Evolutionary conservation across 2,797 vertebrate species (phyloP).

Genomic region (Rhabdomys pumilio): DNA sequence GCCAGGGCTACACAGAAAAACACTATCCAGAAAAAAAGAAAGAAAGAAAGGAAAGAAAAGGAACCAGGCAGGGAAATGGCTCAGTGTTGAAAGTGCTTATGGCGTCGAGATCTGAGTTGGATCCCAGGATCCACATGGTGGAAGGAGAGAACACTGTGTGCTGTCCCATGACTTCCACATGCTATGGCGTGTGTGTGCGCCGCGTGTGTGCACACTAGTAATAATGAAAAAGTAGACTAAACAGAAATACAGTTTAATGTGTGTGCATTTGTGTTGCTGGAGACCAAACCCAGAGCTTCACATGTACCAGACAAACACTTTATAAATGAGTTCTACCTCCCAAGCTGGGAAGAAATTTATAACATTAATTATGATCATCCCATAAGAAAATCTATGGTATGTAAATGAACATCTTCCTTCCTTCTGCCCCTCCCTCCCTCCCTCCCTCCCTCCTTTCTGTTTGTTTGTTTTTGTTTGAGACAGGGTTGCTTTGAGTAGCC

Average conservation of each 20-base stretch:
- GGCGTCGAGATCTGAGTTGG: neutral
- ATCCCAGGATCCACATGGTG: neutral
- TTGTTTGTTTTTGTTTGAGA: neutral
- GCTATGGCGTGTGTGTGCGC: too few relatives aligned
- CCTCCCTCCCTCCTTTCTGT: neutral
- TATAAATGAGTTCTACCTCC: neutral
- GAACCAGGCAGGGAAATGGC: neutral
- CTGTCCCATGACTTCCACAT: neutral
- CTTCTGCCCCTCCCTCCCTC: too few relatives aligned
- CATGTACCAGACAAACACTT: neutral
- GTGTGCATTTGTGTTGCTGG: neutral
- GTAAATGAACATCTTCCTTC: neutral
- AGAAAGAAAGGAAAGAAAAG: neutral
- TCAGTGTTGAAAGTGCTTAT: neutral
- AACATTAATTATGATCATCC: neutral
- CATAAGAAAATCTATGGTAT: constrained; percentile 7
- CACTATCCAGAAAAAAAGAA: neutral
- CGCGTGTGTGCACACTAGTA: too few relatives aligned
- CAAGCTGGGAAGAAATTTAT: neutral
- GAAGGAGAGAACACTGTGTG: neutral
- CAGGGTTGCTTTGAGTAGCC: neutral
- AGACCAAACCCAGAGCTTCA: neutral
- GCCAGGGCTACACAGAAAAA: too few relatives aligned
- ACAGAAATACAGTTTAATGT: neutral
- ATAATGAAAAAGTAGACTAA: neutral